Evolutionary conservation across 1,140 invertebrate species (phyloP), one percentile per base, ranked within the genome.

Genomic region (Drosophila paulistorum): DNA sequence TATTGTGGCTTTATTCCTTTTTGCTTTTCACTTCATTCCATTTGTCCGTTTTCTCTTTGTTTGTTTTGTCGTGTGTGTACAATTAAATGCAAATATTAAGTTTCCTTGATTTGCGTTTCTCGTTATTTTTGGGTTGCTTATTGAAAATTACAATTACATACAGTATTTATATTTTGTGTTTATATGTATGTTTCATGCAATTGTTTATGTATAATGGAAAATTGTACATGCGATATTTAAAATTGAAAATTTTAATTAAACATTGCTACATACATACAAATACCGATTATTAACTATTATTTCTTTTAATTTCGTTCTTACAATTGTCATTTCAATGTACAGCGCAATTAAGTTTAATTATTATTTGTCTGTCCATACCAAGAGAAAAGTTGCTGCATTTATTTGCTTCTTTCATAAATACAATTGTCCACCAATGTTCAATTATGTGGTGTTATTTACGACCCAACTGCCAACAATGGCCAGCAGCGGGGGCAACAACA

Each of bases 11-110:
- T 78, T 78, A 73, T 48, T 30, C 23, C 39, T 61, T 60, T 68
- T 62, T 65, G 65, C 76, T 73, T 73, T 79, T 79, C 70, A 66
- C 67, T 77, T 77, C 1, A 30, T 61, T 69, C 45, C 65, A 76
- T 35, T 60, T 58, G 35, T 64, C 20, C 7, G 39, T 58, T 70
- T 41, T 60, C 41, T 26, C 1, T 65, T 65, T 58, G 45, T 11
- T 35, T 41, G 20, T 37, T 64, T 45, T 58, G 57, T 11, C 33
- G 37, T 55, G 3, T 51, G 74, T 69, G 66, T 70, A 77, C 83
- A 87, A 87, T 80, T 77, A 87, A 87, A 87, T 84, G 85, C 69
- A 89, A 89, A 89, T 75, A 87, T 89, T 80, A 84, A 69, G 74
- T 48, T 75, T 71, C 64, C 51, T 59, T 67, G 68, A 69, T 65